These are phyloP conservation scores for Rousettus leschenaultii DNA, from an alignment of 2,113 vertebrate species.

Conservation along the genomic window DNA sequence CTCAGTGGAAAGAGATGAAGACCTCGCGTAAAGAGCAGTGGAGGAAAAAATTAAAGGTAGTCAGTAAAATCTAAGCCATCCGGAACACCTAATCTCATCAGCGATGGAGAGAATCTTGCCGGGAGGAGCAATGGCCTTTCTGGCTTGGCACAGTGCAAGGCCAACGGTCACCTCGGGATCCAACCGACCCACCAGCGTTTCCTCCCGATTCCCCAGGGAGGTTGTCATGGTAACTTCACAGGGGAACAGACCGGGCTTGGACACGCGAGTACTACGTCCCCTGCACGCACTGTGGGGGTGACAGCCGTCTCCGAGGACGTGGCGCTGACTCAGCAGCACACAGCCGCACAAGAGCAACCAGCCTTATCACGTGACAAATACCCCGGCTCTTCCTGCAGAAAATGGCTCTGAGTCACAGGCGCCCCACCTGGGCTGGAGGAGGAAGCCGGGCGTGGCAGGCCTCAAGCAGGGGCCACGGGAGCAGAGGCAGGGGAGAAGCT, in stretches of 20 bases:
- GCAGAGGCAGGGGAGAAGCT: background rate
- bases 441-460: accelerated
- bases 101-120: accelerated
- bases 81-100: background rate
- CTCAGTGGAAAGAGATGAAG: background rate
- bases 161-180: accelerated
- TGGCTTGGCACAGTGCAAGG: accelerated
- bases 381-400: background rate
- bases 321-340: too few relatives aligned
- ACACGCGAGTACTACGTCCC: too few relatives aligned
- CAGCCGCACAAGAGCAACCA: too few relatives aligned
- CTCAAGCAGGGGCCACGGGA: background rate
- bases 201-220: background rate
- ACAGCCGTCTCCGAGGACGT: too few relatives aligned
- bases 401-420: too few relatives aligned
- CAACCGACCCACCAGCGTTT: too few relatives aligned
- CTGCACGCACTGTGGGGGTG: too few relatives aligned
- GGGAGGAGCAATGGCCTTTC: accelerated
- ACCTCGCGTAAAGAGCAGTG: too few relatives aligned
- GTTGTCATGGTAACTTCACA: accelerated
- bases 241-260: background rate
- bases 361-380: too few relatives aligned
- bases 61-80: too few relatives aligned
- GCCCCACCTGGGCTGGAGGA: background rate
- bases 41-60: background rate